Evolutionary conservation across 2,113 vertebrate species (phyloP).

Genomic region (Passer montanus): DNA sequence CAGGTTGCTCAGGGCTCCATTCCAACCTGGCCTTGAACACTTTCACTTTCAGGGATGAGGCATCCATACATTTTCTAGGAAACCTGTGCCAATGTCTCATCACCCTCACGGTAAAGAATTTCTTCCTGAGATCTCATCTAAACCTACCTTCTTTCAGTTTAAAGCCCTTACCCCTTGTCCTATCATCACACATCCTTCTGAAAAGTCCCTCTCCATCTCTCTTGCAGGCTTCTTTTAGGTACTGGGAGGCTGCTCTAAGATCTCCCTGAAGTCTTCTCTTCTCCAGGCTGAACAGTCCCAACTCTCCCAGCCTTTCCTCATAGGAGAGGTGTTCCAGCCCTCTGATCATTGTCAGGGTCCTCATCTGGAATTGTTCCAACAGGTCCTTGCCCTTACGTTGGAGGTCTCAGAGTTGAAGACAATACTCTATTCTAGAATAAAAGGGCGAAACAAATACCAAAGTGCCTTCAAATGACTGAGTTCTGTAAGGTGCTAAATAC

Average conservation of each 20-base stretch:
- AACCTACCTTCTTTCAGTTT: not conserved
- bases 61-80: not conserved
- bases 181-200: not conserved
- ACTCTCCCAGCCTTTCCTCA: not conserved
- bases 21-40: not conserved
- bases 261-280: not conserved
- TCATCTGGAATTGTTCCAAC: not conserved
- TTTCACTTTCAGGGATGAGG: not conserved
- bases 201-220: not conserved
- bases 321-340: accelerated
- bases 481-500: not conserved
- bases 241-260: not conserved
- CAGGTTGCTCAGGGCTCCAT: not conserved
- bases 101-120: not conserved
- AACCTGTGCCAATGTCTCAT: not conserved
- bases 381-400: not conserved
- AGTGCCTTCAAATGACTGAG: not conserved
- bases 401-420: not conserved
- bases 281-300: not conserved
- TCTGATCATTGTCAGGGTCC: not conserved
- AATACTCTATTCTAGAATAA: not conserved
- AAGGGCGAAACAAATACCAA: not conserved
- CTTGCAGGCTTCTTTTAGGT: not conserved
- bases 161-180: not conserved
- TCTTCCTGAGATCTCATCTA: not conserved